A percentile compares a stretch with the other conserved stretches of the same genome.
phyloP scores from a whole-genome alignment of 2,113 vertebrate species.

The Galemys pyrenaicus region DNA sequence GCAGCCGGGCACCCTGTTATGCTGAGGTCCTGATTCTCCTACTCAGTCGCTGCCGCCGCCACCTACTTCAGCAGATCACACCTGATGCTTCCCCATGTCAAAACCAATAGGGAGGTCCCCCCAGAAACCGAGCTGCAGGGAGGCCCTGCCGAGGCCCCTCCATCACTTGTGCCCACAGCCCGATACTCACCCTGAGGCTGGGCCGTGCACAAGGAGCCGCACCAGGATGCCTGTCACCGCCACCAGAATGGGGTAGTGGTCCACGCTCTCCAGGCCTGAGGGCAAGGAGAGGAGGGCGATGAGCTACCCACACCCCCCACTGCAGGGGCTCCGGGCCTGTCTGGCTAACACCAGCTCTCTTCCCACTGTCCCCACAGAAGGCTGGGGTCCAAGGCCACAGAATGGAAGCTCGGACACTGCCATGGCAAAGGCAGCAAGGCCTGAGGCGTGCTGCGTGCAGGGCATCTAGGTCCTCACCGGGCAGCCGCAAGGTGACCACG shows the following conservation, averaged over 20 bases:
- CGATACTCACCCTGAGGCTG: slow-evolving; percentile 91
- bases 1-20: not conserved
- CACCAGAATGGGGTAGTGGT: slow-evolving; percentile 98
- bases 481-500: slow-evolving; percentile 92
- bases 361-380: not conserved
- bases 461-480: slow-evolving; percentile 82
- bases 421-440: not conserved
- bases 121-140: too few relatives aligned
- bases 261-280: slow-evolving; percentile 95
- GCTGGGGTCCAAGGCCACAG: accelerated
- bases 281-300: not conserved
- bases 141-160: not conserved
- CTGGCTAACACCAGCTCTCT: not conserved
- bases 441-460: not conserved
- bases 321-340: not conserved
- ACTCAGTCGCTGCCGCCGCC: not conserved
- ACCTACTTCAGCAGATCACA: not conserved
- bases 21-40: not conserved
- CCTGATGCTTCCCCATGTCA: not conserved
- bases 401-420: not conserved
- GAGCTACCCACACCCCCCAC: accelerated
- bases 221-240: slow-evolving; percentile 97
- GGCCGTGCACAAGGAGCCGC: slow-evolving; percentile 92
- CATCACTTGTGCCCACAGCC: not conserved
- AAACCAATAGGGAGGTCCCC: not conserved